phyloP scores from a whole-genome alignment of 2,888 invertebrate species.

The Machimus rusticus region DNA sequence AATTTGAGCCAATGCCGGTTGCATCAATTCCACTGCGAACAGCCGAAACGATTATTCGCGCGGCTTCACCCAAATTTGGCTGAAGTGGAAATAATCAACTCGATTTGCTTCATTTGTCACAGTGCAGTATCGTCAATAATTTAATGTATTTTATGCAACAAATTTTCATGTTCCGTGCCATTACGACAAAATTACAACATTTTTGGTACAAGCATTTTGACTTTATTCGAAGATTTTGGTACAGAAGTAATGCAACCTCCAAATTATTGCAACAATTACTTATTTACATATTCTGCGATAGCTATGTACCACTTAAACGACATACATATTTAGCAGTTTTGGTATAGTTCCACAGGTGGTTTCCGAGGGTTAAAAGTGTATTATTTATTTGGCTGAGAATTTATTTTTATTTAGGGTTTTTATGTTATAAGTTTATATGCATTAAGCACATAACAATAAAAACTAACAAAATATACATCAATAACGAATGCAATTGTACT shows the following conservation, averaged over 20 bases:
- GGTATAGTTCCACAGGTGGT: neutral
- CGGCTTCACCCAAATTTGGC: neutral
- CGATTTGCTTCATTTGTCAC: neutral
- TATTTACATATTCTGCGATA: neutral
- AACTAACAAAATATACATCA: too few species aligned
- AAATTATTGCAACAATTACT: neutral
- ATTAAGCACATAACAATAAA: too few species aligned
- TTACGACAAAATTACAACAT: neutral
- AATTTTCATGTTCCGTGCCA: neutral
- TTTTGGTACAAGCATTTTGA: neutral
- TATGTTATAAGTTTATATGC: too few species aligned
- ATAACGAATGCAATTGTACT: too few species aligned
- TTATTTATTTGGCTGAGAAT: neutral
- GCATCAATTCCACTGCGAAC: neutral
- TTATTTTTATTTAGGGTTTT: too few species aligned
- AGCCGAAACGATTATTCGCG: neutral
- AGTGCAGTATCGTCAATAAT: neutral
- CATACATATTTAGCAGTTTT: neutral
- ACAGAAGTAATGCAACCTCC: neutral
- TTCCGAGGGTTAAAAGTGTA: neutral
- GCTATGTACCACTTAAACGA: neutral
- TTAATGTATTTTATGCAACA: neutral
- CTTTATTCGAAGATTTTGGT: neutral
- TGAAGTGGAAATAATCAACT: neutral
- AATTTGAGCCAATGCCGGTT: neutral